These are phyloP conservation scores for Lasius platythorax DNA, from an alignment of 2,888 invertebrate genomes.

Conservation along the genomic window DNA sequence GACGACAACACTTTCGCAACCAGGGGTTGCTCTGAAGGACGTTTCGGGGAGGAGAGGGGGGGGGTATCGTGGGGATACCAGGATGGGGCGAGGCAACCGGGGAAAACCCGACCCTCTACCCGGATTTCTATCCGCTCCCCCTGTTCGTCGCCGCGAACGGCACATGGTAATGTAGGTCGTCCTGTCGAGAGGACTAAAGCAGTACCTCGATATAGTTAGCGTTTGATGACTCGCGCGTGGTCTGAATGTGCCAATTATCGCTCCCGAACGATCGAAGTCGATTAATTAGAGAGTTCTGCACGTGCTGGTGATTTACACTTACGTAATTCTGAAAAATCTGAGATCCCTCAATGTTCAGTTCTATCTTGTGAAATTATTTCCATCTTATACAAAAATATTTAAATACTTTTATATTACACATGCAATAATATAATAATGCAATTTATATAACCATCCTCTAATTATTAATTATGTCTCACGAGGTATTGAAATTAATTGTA, in stretches of 20 bases:
- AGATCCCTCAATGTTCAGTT: not conserved
- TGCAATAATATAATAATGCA: not conserved
- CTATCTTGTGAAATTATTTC: not conserved
- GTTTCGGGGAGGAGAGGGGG: conserved; percentile 31
- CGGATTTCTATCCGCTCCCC: conserved; percentile 42
- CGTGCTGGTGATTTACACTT: conserved; percentile 1
- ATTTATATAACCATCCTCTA: not conserved
- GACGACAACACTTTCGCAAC: conserved; percentile 59
- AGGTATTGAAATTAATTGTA: not conserved
- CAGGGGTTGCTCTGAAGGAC: conserved; percentile 55
- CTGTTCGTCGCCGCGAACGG: conserved; percentile 16
- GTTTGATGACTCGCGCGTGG: conserved; percentile 78
- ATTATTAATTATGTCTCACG: not conserved
- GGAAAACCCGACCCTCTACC: conserved; percentile 45
- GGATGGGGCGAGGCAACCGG: not conserved
- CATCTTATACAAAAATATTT: not conserved
- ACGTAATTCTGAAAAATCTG: not conserved
- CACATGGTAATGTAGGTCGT: conserved; percentile 74
- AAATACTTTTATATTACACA: not conserved
- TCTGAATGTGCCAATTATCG: conserved; percentile 70
- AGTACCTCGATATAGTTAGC: conserved; percentile 66
- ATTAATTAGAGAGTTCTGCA: conserved; percentile 48
- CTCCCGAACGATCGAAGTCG: conserved; percentile 29
- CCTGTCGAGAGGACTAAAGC: conserved; percentile 55
- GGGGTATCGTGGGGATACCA: not conserved